A percentile compares a stretch with the other conserved stretches of the same genome.
Conservation (phyloP, 2,113 vertebrate genomes). For the Rhinopithecus roxellana region DNA sequence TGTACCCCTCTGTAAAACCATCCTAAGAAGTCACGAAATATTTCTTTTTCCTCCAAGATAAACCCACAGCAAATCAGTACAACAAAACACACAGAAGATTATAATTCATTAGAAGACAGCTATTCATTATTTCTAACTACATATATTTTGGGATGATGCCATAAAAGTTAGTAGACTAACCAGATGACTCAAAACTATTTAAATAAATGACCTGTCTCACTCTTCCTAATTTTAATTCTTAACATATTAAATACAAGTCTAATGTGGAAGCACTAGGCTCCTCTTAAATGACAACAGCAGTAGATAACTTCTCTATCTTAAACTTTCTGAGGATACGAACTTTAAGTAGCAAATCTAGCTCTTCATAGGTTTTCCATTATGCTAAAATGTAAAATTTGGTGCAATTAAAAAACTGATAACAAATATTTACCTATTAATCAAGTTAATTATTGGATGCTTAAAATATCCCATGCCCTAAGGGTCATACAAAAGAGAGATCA, state of each 20-base stretch:
- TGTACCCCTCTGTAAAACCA: not conserved
- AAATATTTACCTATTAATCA: slow-evolving; percentile 38
- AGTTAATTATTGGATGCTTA: slow-evolving; percentile 36
- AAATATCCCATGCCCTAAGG: not conserved
- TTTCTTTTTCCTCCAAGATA: not conserved
- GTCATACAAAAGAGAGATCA: not conserved
- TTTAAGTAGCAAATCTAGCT: not conserved
- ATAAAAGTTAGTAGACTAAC: not conserved
- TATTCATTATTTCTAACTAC: not conserved
- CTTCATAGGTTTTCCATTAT: not conserved
- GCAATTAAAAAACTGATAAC: slow-evolving; percentile 16
- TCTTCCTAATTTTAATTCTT: not conserved
- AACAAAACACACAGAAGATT: not conserved
- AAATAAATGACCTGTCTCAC: not conserved
- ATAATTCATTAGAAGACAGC: not conserved
- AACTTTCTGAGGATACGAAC: not conserved
- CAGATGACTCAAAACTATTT: slow-evolving; percentile 29
- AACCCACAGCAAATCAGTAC: not conserved
- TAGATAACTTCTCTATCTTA: slow-evolving; percentile 10
- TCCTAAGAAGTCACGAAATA: not conserved
- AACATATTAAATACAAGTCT: slow-evolving; percentile 3
- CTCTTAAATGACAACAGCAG: slow-evolving; percentile 19
- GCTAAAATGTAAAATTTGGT: slow-evolving; percentile 23
- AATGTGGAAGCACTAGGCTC: not conserved
- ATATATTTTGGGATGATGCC: not conserved